phyloP scores from a whole-genome alignment of 2,888 invertebrate species.

The Onthophagus sagittarius region DNA sequence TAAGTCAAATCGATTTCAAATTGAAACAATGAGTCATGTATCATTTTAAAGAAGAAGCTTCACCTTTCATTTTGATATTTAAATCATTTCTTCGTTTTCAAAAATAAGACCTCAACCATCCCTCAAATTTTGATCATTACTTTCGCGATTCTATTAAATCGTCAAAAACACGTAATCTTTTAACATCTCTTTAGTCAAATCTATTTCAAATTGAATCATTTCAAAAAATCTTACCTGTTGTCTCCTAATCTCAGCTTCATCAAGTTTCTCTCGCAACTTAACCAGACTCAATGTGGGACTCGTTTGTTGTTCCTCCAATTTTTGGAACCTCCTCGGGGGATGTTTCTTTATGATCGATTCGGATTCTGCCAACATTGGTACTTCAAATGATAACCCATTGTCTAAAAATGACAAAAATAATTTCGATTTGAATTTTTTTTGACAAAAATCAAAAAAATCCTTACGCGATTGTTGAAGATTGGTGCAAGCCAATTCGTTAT shows the following conservation, averaged over 20 bases:
- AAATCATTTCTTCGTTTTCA: no score
- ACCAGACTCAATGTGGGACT: constrained; percentile 55
- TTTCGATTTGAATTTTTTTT: neutral
- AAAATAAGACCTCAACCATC: no score
- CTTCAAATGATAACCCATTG: constrained; percentile 45
- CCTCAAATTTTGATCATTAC: no score
- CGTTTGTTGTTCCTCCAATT: constrained; percentile 60
- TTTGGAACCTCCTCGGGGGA: constrained; percentile 65
- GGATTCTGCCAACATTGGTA: constrained; percentile 42
- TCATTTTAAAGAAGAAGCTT: no score
- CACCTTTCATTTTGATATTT: no score
- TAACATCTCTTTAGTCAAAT: no score
- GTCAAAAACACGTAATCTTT: no score
- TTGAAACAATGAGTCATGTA: no score
- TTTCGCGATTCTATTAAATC: no score
- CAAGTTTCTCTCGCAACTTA: constrained; percentile 66
- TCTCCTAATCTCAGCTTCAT: constrained; percentile 68
- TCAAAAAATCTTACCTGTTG: constrained; percentile 50
- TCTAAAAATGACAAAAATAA: constrained; percentile 30
- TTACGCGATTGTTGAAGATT: constrained; percentile 42
- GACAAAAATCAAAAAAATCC: constrained; percentile 12
- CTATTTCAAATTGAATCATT: no score
- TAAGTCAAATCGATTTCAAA: no score
- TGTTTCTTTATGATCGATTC: constrained; percentile 54
- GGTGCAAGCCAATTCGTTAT: constrained; percentile 33